Evolutionary conservation across 2,888 invertebrate genomes (phyloP).

Genomic region (Agrochola lychnidis): DNA sequence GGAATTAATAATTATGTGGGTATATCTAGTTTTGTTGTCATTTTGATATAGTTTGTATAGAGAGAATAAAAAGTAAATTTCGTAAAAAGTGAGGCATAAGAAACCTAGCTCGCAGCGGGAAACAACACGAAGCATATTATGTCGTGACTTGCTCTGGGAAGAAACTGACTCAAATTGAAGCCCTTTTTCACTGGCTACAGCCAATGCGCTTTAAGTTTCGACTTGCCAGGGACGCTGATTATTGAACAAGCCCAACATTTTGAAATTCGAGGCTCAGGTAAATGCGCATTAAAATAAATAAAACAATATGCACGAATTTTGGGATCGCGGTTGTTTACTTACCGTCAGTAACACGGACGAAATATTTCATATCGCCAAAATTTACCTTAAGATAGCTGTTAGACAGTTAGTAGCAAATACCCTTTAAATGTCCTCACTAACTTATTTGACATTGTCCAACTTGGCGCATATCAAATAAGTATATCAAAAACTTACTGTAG

Average conservation of each 20-base stretch:
- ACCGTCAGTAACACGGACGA: background rate
- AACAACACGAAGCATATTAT: conserved; percentile 75
- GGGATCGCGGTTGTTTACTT: background rate
- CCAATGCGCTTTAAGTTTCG: conserved; percentile 46
- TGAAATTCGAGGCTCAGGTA: background rate
- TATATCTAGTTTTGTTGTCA: conserved; percentile 14
- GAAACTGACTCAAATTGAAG: conserved; percentile 64
- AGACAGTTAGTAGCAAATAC: conserved; percentile 51
- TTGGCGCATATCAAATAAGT: conserved; percentile 58
- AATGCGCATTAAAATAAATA: background rate
- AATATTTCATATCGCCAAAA: conserved; percentile 20
- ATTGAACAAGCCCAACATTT: conserved; percentile 11
- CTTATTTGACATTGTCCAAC: conserved; percentile 83
- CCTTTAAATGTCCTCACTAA: conserved; percentile 80
- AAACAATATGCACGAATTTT: background rate
- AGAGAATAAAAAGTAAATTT: conserved; percentile 52
- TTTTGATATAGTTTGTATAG: conserved; percentile 26
- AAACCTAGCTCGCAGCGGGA: conserved; percentile 74
- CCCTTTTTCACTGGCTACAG: conserved; percentile 61
- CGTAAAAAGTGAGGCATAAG: conserved; percentile 52
- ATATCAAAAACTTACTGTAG: conserved; percentile 67
- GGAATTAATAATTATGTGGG: background rate
- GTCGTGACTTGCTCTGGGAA: conserved; percentile 74
- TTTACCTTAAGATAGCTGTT: conserved; percentile 10
- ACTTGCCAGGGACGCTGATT: conserved; percentile 13